Base-by-base conservation (phyloP, 2,888 invertebrate species). In the Harmothoe impar region DNA sequence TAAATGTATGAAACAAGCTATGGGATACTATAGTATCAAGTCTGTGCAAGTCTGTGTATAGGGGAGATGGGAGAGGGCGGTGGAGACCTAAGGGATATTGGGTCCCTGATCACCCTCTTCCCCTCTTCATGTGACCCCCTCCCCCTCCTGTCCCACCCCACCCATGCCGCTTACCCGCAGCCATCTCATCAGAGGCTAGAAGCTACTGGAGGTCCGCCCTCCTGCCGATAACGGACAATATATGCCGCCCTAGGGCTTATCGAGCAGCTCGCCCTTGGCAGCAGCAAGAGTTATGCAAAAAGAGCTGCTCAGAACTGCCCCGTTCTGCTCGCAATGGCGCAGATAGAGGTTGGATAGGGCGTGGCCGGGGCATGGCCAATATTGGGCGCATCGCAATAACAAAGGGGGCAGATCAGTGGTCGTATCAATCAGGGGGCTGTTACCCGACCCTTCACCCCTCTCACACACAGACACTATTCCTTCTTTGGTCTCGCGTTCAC, bases 231-330 rank as follows among this genome's bases (percentile, higher is more conserved):
- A 25, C 25, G 20, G 43, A 84, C 33, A 51, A 84, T 84, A n/a
- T 84, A 84, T 84, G 84, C 84, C 10, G 43, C 84, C 51, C 15
- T n/a, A 17, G 35, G 43, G 25, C 86, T 86, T 86, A 86, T 86
- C 86, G 33, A 20, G n/a, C 86, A 12, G 17, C 10, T 54, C 56
- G 25, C 86, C 20, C 29, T 25, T 86, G 86, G 86, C 86, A 86
- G 86, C 25, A 10, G 86, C 25, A 86, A 52, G 86, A 86, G 54
- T 86, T 86, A 86, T 86, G 86, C 56, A 86, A 86, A 86, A 56
- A 29, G 56, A 86, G 52, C 29, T 54, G 54, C 54, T 33, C 86
- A 10, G 54, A 56, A 1, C 25, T 86, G 86, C 31, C 10, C 20
- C 86, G 3, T 86, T 86, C 29, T 86, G 52, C 56, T 29, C 10